phyloP scores from a whole-genome alignment of 2,797 vertebrate genomes.

The Bothrops alternatus region DNA sequence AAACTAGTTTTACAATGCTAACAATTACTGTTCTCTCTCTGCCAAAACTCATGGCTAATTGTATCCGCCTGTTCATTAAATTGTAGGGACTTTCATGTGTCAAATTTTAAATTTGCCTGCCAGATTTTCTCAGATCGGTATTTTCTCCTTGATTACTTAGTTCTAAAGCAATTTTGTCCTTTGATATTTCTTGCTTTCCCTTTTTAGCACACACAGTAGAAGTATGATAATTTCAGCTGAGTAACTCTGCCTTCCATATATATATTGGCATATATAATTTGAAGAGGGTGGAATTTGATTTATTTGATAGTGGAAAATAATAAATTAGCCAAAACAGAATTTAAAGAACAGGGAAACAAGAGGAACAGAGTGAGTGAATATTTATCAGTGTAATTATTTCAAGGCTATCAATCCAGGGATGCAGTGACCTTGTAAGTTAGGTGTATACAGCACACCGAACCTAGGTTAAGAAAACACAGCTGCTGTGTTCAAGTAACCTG shows the following conservation, averaged over 20 bases:
- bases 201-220: neutral
- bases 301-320: neutral
- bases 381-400: neutral
- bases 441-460: neutral
- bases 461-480: neutral
- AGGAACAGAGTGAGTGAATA: too few relatives aligned
- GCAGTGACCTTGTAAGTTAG: neutral
- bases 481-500: neutral
- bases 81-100: neutral
- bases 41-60: neutral
- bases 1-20: neutral
- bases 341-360: neutral
- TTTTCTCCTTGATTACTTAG: conserved; percentile 25
- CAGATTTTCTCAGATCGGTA: conserved; percentile 9
- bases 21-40: neutral
- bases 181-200: neutral
- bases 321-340: neutral
- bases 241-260: neutral
- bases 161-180: neutral
- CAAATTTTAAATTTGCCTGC: conserved; percentile 8
- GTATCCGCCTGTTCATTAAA: neutral
- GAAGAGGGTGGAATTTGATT: neutral
- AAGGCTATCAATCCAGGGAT: neutral
- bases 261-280: neutral
- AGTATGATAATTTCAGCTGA: neutral